Evolutionary conservation across 1,140 invertebrate species (phyloP), one percentile per base, ranked within the genome.

Genomic region (Matsumurasca onukii): DNA sequence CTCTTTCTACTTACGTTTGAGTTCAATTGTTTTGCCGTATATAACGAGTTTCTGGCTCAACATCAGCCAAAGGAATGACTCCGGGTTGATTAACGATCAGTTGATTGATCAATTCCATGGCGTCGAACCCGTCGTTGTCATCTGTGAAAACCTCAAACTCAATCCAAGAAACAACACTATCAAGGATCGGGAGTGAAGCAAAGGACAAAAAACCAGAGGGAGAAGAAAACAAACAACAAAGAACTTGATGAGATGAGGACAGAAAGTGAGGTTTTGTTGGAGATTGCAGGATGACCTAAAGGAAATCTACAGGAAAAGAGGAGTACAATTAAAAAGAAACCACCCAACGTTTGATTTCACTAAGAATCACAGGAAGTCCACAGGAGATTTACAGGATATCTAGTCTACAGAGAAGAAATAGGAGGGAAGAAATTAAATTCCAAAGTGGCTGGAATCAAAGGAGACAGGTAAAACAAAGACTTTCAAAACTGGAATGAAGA

Each of bases 41-140:
- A 92, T 83, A 76, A 92, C 88, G 75, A 93, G 89, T 89, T 72
- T 88, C 87, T 17, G 90, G 89, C 70, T 86, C 83, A 22, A 92
- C 85, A 76, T 91, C 87, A 74, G 85, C 84, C 66, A 88, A 80
- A 48, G 85, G 89, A 48, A 88, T 85, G 69, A 85, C 88, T 63
- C 87, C 91, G 49, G 86, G 90, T 27, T 84, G 87, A 73, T 86
- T 89, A 79, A 89, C 90, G 66, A 86, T 88, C 70, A 88, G 81
- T 77, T 89, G 88, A 75, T 85, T 87, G 31, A 88, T 82, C 68
- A 84, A 86, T 73, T 85, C 86, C 24, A 88, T 77, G 30, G 80
- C 78, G 72, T 83, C n/a, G 25, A 81, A 77, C 68, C 78, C 79
- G 67, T 82, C 80, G 62, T 82, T 79, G 72, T 86, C 85, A 74